Evolutionary conservation across 2,113 vertebrate species (phyloP), one percentile per base, ranked within the genome.

Genomic region (Alosa alosa): DNA sequence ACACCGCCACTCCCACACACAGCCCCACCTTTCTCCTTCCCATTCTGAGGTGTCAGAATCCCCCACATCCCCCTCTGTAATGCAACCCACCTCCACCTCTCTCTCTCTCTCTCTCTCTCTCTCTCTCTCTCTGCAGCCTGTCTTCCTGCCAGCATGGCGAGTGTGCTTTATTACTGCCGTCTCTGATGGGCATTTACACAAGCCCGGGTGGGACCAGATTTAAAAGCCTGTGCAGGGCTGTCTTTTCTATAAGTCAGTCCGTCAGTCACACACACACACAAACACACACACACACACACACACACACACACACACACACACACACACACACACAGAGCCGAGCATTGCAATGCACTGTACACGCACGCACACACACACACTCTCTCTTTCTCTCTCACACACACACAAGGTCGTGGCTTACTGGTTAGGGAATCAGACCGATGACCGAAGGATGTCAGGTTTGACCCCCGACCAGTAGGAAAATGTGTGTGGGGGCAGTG

Each of bases 31-130:
- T 3, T 52, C 6, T 60, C 20, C 18, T 60, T 20, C 20, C 4
- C 55, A 60, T 60, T 60, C 55, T 1, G 55, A 60, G 55, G 55
- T 60, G 55, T 60, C 55, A 60, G 55, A 60, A 60, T 3, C 55
- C 55, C 55, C 55, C 55, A 52, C 50, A 52, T 4, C 0, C 55
- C 55, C 55, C 18, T 4, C 20, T 20, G 55, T 60, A 60, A 60
- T 15, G 17, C 13, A 52, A 52, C 50, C 82, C 85, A 44, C 82
- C 83, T 86, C 87, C 72, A 84, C 86, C 81, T 49, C 39, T 9
- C 72, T 84, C 50, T 15, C 50, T 52, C 50, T 52, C 50, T 84
- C 52, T 82, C 41, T 75, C 57, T 39, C 50, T 64, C 5, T 17
- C 52, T n/a, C 44, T 47, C 25, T 82, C 31, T 50, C 75, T 84